Evolutionary conservation across 2,888 invertebrate genomes (phyloP), one percentile per base, ranked within the genome.

Genomic region (Yponomeuta malinellus): DNA sequence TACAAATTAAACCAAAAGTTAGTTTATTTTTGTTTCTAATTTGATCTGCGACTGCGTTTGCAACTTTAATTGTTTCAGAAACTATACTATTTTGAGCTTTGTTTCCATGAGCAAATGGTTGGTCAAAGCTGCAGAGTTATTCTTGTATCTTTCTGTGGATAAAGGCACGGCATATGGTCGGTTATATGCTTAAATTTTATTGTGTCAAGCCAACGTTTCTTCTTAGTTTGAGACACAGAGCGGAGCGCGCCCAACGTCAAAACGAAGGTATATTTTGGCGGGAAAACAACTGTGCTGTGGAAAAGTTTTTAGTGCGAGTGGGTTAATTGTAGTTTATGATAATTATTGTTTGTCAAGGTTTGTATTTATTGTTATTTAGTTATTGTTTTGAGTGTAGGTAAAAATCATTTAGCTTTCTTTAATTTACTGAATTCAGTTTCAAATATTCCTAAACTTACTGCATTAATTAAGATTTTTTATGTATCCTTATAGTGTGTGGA

Each of bases 161-260:
- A 59, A 59, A 59, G 52, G 52, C 52, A 15, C 12, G 52, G 52
- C 52, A 15, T 59, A 59, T 88, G 69, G 59, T 69, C 9, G 48
- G 59, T n/a, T 48, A n/a, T 33, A 63, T 63, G 37, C 59, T 64
- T 64, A 64, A 79, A 79, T 85, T 86, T 88, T 85, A 88, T 89
- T 88, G 87, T 89, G 87, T 88, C 88, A 85, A 83, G 77, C 76
- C 63, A 5, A 31, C 12, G 65, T 52, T 81, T 78, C 79, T 75
- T 76, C 79, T 86, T 77, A 81, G 83, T 79, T 83, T 80, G 82
- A 82, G 83, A 81, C 83, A 81, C 82, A 78, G 81, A 82, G 82
- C 78, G 80, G 84, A 79, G 82, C 76, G 78, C 78, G 77, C 75
- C 75, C 78, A 80, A 78, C 76, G 77, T 66, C 52, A 37, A 48